Evolutionary conservation across 2,113 vertebrate genomes (phyloP).

Genomic region (Thermophis baileyi): DNA sequence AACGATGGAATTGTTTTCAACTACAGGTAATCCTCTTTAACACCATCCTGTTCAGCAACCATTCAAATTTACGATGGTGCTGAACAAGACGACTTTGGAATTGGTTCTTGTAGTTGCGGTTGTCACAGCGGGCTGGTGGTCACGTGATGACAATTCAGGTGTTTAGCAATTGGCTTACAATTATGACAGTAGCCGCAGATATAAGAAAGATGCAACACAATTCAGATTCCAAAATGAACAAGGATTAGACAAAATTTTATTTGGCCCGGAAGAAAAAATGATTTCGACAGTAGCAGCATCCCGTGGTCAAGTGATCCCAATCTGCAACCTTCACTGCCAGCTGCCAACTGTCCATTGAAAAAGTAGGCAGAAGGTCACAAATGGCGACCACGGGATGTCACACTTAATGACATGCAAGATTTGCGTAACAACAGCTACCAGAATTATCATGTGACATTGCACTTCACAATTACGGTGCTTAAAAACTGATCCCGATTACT

Average conservation of each 20-base stretch:
- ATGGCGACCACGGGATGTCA: not conserved
- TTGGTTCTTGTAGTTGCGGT: not conserved
- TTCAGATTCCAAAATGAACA: too few relatives aligned
- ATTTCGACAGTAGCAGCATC: not conserved
- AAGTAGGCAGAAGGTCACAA: not conserved
- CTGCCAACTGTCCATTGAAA: not conserved
- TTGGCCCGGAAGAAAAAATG: too few relatives aligned
- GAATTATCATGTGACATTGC: not conserved
- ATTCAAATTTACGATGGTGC: not conserved
- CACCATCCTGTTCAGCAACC: not conserved
- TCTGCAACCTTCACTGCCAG: not conserved
- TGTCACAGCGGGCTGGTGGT: not conserved
- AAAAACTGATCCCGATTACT: not conserved
- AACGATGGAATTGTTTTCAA: not conserved
- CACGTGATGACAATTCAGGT: not conserved
- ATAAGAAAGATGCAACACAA: too few relatives aligned
- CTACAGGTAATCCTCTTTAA: not conserved
- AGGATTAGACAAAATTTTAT: too few relatives aligned
- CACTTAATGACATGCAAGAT: not conserved
- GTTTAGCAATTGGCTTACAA: not conserved
- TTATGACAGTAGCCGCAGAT: not conserved
- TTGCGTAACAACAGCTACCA: not conserved
- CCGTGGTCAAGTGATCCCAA: not conserved
- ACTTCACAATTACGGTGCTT: not conserved
- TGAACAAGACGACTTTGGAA: not conserved